Base-by-base conservation (phyloP, 1,140 invertebrate genomes). In the Euborellia annulipes region DNA sequence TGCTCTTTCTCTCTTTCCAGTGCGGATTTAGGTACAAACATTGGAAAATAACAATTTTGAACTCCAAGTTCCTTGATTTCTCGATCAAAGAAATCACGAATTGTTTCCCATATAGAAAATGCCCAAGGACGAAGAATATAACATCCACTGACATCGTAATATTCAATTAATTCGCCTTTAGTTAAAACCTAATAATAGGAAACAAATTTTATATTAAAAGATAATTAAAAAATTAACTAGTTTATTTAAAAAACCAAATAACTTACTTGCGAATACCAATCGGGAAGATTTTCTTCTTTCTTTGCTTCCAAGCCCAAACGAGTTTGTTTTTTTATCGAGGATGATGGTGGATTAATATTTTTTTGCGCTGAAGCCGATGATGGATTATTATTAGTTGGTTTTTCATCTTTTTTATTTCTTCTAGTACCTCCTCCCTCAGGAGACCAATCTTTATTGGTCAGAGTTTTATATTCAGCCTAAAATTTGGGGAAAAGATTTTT, bases 111-210 rank as follows among this genome's bases (percentile, higher is more conserved):
- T 54, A 99, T 90, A n/a, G 80, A 69, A 62, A 78, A 98, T 23
- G 93, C 82, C 92, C 93, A 97, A 1, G 93, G 94, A 23, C 94
- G 77, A 17, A 98, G 72, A 53, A 98, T 93, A 61, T 99, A 99
- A 67, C 96, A 99, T 0, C 95, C 95, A 42, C 91, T 96, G 4
- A 99, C 89, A 62, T 99, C 94, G 58, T 98, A 98, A 64, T 99
- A 99, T 62, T 99, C 95, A 32, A 99, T 98, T 78, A 99, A 76
- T 68, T 97, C 90, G 47, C 90, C 83, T 68, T 99, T 98, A 0
- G 89, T 95, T 44, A 99, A 90, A 1, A 97, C 86, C 55, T 61
- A 19, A 7, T 38, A 27, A 27, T 27, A 27, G 11, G 23, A 27
- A 27, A 27, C 23, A 27, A 27, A 6, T 27, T 27, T 6, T 27